Evolutionary conservation across 2,888 invertebrate species (phyloP).

Genomic region (Myopa testacea): DNA sequence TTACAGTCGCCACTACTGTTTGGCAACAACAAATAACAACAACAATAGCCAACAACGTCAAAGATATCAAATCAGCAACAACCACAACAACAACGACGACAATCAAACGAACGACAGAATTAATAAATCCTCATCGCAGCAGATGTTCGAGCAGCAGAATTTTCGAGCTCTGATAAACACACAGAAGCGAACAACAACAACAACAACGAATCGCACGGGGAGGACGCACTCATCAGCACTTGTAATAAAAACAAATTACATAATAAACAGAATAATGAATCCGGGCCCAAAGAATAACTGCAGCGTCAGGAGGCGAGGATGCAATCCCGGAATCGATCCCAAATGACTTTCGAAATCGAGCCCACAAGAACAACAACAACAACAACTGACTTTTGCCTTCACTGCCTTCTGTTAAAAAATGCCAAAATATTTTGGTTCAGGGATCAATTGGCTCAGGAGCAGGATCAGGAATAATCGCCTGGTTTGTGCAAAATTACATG

Average conservation of each 20-base stretch:
- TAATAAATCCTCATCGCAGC: constrained; percentile 29
- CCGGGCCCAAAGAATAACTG: neutral
- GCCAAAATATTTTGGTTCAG: constrained; percentile 24
- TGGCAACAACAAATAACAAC: neutral
- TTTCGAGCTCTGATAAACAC: neutral
- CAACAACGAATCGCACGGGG: neutral
- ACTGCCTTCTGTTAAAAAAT: constrained; percentile 15
- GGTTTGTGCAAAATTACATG: neutral
- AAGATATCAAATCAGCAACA: neutral
- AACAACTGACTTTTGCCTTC: neutral
- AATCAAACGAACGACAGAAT: constrained; percentile 19
- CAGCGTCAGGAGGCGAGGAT: neutral
- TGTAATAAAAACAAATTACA: constrained; percentile 36
- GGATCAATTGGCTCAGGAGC: neutral
- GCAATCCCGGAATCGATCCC: neutral
- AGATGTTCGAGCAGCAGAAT: constrained; percentile 26
- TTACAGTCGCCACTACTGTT: neutral
- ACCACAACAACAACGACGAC: neutral
- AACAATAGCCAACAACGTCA: neutral
- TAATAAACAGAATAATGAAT: constrained; percentile 35
- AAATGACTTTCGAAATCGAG: constrained; percentile 12
- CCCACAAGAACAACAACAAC: neutral
- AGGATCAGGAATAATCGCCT: neutral
- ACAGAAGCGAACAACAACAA: neutral
- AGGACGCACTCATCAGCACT: constrained; percentile 34